Evolutionary conservation across 2,888 invertebrate genomes (phyloP), one percentile per base, ranked within the genome.

Genomic region (Callyntrura guangdongensis): DNA sequence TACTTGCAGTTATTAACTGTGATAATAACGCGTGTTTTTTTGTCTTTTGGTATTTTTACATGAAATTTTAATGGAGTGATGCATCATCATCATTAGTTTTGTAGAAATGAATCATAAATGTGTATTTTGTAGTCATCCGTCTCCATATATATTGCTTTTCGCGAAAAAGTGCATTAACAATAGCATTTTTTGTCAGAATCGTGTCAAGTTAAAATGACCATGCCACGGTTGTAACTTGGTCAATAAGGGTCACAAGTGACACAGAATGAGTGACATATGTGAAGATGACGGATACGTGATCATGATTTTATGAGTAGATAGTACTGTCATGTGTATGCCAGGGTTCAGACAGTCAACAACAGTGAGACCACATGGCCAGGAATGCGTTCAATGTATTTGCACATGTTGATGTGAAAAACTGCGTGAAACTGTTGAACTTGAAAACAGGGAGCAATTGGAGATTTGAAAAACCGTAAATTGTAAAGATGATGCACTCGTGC

Each of bases 151-250:
- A 12, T 45, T 67, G 45, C 22, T 77, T 22, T 49, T n/a, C n/a
- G 11, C 12, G 84, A 14, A 53, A 61, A 67, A 69, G 27, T 69
- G 69, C 49, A 69, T 53, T 84, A 69, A 59, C 81, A 81, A 17
- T 36, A 36, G 6, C 36, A 36, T 81, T 81, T 81, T 59, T 59
- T 36, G 27, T 20, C 45, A 53, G 17, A 84, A 69, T 69, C 69
- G 69, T 84, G 84, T 84, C 84, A 84, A 84, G 84, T 84, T 20
- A 49, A 69, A 69, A 53, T 69, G 67, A 84, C 53, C 84, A 84
- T 67, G 84, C 84, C 84, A 84, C 84, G 84, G 84, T 27, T 84
- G 67, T 69, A 69, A 49, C 49, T 67, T 84, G 25, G 45, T 17
- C 61, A 81, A 45, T 61, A 81, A 61, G 81, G 81, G 81, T 9